These are phyloP conservation scores for Emys orbicularis DNA, from an alignment of 2,797 vertebrate species.

Conservation along the genomic window DNA sequence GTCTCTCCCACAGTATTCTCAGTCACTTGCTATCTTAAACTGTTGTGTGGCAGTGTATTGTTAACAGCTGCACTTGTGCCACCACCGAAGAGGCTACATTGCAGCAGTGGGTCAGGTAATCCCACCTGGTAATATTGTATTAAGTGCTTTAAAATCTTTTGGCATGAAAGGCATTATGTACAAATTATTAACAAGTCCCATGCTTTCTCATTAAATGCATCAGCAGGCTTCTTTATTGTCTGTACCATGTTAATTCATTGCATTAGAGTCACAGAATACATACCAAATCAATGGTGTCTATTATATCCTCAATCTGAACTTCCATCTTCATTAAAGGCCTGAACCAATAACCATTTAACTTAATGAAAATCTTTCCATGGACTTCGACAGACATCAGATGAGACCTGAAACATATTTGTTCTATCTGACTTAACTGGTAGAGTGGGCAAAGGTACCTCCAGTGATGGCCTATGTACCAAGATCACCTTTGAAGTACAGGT, in stretches of 20 bases:
- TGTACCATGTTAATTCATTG: neutral
- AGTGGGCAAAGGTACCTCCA: neutral
- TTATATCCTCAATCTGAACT: neutral
- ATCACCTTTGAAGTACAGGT: neutral
- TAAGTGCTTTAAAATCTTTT: neutral
- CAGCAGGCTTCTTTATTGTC: neutral
- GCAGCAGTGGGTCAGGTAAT: neutral
- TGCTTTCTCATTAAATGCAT: neutral
- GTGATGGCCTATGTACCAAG: neutral
- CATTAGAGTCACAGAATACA: neutral
- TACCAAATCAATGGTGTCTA: neutral
- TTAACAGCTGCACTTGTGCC: neutral
- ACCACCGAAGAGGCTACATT: neutral
- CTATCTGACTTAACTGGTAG: neutral
- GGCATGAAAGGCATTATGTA: neutral
- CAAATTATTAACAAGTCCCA: neutral
- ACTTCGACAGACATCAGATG: neutral
- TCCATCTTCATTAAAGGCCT: neutral
- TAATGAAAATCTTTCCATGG: neutral
- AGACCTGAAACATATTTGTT: neutral
- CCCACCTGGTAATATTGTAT: neutral
- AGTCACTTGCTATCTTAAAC: conserved; percentile 18
- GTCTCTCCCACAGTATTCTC: no score
- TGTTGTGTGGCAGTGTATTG: conserved; percentile 1
- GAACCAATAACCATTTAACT: neutral